A percentile compares a stretch with the other conserved stretches of the same genome.
phyloP scores from a whole-genome alignment of 2,797 vertebrate species.

The Darevskia mixta region DNA sequence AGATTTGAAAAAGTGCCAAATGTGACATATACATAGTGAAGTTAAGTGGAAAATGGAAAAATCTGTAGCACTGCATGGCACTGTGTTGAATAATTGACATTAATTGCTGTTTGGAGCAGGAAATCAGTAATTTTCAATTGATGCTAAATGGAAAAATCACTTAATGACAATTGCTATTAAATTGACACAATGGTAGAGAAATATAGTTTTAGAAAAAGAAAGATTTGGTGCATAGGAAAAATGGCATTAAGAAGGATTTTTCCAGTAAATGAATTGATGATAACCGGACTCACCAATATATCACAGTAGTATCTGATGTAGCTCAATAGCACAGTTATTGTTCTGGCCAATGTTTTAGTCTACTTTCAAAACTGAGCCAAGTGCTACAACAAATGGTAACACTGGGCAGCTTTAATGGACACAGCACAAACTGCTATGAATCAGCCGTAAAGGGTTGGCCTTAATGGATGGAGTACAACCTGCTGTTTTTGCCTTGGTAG shows the following conservation, averaged over 20 bases:
- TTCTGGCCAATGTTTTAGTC: constrained; percentile 23
- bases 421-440: neutral
- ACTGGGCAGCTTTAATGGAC: neutral
- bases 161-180: constrained; percentile 80
- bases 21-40: constrained; percentile 51
- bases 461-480: neutral
- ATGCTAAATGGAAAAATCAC: constrained; percentile 77
- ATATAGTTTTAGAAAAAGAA: constrained; percentile 75
- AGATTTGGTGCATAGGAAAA: constrained; percentile 67
- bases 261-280: constrained; percentile 52
- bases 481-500: neutral
- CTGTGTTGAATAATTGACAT: constrained; percentile 79
- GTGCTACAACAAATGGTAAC: neutral
- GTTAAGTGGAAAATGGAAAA: constrained; percentile 78
- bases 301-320: constrained; percentile 36
- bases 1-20: constrained; percentile 50
- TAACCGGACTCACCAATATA: constrained; percentile 47
- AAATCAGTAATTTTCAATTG: constrained; percentile 81
- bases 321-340: constrained; percentile 45
- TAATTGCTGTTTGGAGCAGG: constrained; percentile 80
- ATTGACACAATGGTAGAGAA: constrained; percentile 73
- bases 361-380: neutral
- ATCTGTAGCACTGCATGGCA: constrained; percentile 66
- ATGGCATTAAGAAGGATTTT: constrained; percentile 57
- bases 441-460: neutral